These are phyloP conservation scores for Poeciliopsis turneri DNA, from an alignment of 2,797 vertebrate species.

Conservation along the genomic window DNA sequence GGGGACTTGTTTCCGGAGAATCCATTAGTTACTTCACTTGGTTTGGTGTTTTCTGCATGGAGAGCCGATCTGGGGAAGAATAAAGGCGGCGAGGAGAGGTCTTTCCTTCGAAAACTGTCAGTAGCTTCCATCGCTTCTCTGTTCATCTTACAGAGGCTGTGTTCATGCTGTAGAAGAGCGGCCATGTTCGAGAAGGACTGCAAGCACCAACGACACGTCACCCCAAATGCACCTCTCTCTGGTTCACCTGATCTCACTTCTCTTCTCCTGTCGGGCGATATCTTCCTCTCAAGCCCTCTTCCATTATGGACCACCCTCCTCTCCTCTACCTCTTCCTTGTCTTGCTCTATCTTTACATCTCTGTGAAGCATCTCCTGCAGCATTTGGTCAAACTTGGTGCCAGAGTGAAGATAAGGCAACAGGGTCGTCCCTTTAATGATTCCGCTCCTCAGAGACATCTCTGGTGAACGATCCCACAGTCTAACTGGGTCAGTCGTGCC, in stretches of 20 bases:
- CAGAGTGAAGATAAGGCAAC: slow-evolving; percentile 75
- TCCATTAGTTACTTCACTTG: slow-evolving; percentile 57
- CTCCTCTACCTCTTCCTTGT: slow-evolving; percentile 42
- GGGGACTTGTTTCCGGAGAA: slow-evolving; percentile 69
- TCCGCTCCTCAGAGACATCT: slow-evolving; percentile 67
- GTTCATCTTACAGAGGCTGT: slow-evolving; percentile 78
- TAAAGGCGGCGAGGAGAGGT: slow-evolving; percentile 46
- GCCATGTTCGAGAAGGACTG: slow-evolving; percentile 78
- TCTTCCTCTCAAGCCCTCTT: slow-evolving; percentile 45
- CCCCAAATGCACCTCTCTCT: slow-evolving; percentile 45
- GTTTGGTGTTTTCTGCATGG: slow-evolving; percentile 58
- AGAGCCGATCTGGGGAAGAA: slow-evolving; percentile 60
- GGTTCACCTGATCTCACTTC: slow-evolving; percentile 40
- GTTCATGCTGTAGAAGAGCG: slow-evolving; percentile 79
- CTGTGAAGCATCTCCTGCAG: slow-evolving; percentile 81
- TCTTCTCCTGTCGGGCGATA: slow-evolving; percentile 51
- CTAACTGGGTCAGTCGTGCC: slow-evolving; percentile 49
- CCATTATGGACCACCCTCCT: slow-evolving; percentile 47
- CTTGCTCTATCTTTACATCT: slow-evolving; percentile 61
- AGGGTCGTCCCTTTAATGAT: slow-evolving; percentile 75
- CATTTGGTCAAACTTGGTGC: slow-evolving; percentile 80
- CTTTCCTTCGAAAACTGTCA: slow-evolving; percentile 56
- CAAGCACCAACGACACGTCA: slow-evolving; percentile 76
- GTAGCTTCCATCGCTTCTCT: slow-evolving; percentile 54
- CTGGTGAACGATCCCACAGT: slow-evolving; percentile 71